A percentile compares a stretch with the other conserved stretches of the same genome.
Evolutionary conservation across 1,140 invertebrate genomes (phyloP).

Genomic region (Ruditapes philippinarum): DNA sequence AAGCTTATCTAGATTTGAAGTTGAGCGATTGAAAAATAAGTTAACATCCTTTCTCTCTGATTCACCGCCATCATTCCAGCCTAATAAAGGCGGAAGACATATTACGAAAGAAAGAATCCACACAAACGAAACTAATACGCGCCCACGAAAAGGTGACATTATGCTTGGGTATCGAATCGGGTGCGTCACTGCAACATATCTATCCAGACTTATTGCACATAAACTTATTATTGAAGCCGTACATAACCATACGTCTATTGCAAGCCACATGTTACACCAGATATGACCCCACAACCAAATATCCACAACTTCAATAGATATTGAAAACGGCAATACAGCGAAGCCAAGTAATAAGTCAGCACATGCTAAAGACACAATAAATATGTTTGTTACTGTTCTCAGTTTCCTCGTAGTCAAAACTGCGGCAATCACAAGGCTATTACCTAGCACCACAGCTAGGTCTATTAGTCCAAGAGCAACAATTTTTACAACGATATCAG

Average conservation of each 20-base stretch:
- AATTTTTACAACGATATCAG: slow-evolving; percentile 61
- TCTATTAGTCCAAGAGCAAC: slow-evolving; percentile 68
- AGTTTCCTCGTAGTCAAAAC: slow-evolving; percentile 95
- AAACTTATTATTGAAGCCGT: slow-evolving; percentile 87
- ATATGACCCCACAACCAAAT: slow-evolving; percentile 85
- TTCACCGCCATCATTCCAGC: slow-evolving; percentile 91
- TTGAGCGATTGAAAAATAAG: slow-evolving; percentile 42
- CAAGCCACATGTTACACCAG: slow-evolving; percentile 87
- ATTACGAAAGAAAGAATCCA: slow-evolving; percentile 99
- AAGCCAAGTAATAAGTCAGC: slow-evolving; percentile 86
- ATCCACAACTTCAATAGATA: slow-evolving; percentile 78
- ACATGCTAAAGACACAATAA: slow-evolving; percentile 95
- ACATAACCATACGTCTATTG: slow-evolving; percentile 86
- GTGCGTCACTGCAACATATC: slow-evolving; percentile 86
- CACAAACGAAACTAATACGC: slow-evolving; percentile 96
- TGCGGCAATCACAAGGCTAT: slow-evolving; percentile 94
- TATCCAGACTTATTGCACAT: slow-evolving; percentile 87
- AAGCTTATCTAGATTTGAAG: slow-evolving; percentile 9
- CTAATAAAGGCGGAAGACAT: slow-evolving; percentile 98
- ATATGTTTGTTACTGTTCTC: slow-evolving; percentile 97
- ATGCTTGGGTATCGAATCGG: slow-evolving; percentile 84
- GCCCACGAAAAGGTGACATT: slow-evolving; percentile 89
- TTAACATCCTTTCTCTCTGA: neutral
- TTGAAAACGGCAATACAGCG: slow-evolving; percentile 86
- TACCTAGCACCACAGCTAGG: slow-evolving; percentile 88